Conservation (phyloP, 2,113 vertebrate genomes). For the Sinocyclocheilus rhinocerous region DNA sequence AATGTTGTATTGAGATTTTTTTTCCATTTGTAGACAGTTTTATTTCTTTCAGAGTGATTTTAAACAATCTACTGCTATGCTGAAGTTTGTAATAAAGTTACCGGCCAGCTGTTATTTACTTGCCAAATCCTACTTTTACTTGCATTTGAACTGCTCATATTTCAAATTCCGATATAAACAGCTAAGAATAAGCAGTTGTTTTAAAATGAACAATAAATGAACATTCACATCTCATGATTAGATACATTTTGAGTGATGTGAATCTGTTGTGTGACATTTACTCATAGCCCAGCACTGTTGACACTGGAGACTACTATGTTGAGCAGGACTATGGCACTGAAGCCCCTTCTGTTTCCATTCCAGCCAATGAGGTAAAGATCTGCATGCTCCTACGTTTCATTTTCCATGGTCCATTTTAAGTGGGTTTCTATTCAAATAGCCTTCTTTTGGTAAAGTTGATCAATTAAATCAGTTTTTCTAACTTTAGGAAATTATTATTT, state of each 20-base stretch:
- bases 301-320: slow-evolving; percentile 78
- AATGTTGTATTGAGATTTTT: not conserved
- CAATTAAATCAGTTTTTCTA: not conserved
- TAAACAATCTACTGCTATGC: not conserved
- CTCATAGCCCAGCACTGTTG: slow-evolving; percentile 78
- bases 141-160: not conserved
- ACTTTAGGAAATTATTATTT: not conserved
- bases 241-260: slow-evolving; percentile 17
- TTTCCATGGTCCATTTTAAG: not conserved
- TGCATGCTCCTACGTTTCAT: not conserved
- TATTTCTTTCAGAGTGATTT: not conserved
- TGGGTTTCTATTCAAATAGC: not conserved
- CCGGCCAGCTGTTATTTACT: not conserved
- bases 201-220: not conserved
- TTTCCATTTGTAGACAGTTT: not conserved
- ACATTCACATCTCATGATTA: slow-evolving; percentile 10
- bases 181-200: not conserved
- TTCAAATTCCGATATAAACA: not conserved
- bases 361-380: slow-evolving; percentile 46
- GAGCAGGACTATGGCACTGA: slow-evolving; percentile 79
- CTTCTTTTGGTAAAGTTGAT: not conserved
- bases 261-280: slow-evolving; percentile 10
- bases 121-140: not conserved
- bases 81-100: not conserved
- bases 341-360: slow-evolving; percentile 72